Evolutionary conservation across 2,888 invertebrate genomes (phyloP), one percentile per base, ranked within the genome.

Genomic region (Drosophila phalerata): DNA sequence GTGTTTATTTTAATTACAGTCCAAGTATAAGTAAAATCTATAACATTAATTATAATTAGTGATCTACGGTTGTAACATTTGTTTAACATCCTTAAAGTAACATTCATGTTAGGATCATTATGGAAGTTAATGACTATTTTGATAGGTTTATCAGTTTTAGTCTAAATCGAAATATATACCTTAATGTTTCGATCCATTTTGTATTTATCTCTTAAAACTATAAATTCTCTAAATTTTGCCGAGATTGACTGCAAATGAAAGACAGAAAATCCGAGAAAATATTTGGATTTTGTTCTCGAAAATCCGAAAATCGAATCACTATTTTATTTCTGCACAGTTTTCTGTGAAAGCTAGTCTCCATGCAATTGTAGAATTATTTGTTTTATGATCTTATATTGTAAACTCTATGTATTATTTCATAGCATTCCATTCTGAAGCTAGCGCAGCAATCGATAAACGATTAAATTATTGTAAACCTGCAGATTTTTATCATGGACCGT

Each of bases 1-100:
- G 96, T 94, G 52, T 10, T 17, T 13, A 15, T 25, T 38, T n/a
- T 2, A 11, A 15, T 30, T 34, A 15, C 2, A 17, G 2, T 47
- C 5, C 5, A 47, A 30, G 10, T n/a, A 13, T n/a, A 13, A 11
- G 17, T 17, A 3, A 17, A 15, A 3, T 40, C 6, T 9, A 15
- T 40, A 15, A 17, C 9, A 40, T 9, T 2, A 32, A 11, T 10
- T 1, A 10, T 5, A 25, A 25, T 30, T 1, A 32, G 30, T 9
- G 30, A 30, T 10, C 30, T 9, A 30, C 30, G 8, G 2, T 6
- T 28, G 28, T 8, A 28, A 8, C 15, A 38, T 5, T 37, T n/a
- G n/a, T 5, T 37, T 37, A 37, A 5, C 5, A 43, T 19, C 15
- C 5, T 8, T 22, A 11, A 17, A 34, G 13, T 13, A 34, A 34